These are phyloP conservation scores for Suillia variegata DNA, from an alignment of 2,888 invertebrate genomes.

Conservation along the genomic window DNA sequence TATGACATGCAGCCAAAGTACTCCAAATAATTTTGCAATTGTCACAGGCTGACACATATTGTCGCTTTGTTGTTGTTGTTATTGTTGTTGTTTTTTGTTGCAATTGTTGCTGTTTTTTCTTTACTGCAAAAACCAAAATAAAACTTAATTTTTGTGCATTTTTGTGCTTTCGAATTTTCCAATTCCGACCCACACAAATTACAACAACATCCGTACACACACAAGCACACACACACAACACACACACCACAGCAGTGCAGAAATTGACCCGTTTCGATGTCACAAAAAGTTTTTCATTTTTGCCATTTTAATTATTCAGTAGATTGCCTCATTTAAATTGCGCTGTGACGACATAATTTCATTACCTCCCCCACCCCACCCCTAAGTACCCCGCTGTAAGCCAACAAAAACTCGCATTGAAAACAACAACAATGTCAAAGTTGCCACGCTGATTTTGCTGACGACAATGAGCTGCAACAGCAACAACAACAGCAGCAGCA, in stretches of 20 bases:
- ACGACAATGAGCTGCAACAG: no score
- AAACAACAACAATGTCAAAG: neutral
- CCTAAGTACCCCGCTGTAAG: no score
- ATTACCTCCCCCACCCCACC: neutral
- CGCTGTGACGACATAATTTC: neutral
- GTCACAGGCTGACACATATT: no score
- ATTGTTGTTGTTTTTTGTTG: no score
- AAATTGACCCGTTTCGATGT: neutral
- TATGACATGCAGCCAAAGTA: no score
- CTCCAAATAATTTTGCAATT: no score
- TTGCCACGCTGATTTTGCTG: no score
- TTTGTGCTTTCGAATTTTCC: no score
- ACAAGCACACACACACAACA: neutral
- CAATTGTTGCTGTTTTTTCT: no score
- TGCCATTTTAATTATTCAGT: neutral
- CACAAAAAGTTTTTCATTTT: neutral
- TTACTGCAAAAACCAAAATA: no score
- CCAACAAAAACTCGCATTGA: neutral
- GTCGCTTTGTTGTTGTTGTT: no score
- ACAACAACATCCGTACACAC: neutral
- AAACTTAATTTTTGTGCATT: no score
- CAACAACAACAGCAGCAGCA: neutral
- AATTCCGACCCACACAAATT: neutral
- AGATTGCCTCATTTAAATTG: constrained; percentile 1
- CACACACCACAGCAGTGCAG: neutral